Percentiles rank a stretch among this genome's conserved stretches.
Conservation (phyloP, 2,888 invertebrate species). For the Lycia hirtaria region DNA sequence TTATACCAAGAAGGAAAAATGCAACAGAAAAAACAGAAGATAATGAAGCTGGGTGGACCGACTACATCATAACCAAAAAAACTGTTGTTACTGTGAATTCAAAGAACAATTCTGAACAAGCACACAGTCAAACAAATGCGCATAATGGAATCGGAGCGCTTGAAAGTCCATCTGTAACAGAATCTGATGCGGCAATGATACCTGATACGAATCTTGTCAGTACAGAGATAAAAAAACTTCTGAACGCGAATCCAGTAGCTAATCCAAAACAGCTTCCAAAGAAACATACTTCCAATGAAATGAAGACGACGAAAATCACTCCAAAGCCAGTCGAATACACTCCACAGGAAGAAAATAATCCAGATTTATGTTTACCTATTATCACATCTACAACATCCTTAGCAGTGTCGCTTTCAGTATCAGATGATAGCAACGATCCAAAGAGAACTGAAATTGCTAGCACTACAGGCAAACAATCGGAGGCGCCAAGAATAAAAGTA, state of each 20-base stretch:
- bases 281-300: constrained; percentile 29
- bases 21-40: constrained; percentile 30
- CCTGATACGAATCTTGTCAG: neutral
- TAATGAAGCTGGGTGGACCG: constrained; percentile 49
- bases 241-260: constrained; percentile 64
- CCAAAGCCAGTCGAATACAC: constrained; percentile 15
- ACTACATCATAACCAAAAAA: neutral
- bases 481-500: constrained; percentile 70
- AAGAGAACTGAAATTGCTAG: neutral
- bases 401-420: constrained; percentile 42
- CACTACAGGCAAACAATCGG: constrained; percentile 19
- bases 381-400: constrained; percentile 68
- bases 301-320: constrained; percentile 9
- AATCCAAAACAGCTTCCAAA: constrained; percentile 75
- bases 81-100: neutral
- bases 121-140: neutral
- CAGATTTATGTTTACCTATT: constrained; percentile 56
- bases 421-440: neutral
- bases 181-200: neutral
- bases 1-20: constrained; percentile 57
- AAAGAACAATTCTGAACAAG: neutral
- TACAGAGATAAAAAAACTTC: constrained; percentile 44
- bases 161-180: neutral
- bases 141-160: neutral
- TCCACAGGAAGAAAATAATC: constrained; percentile 30